A percentile compares a stretch with the other conserved stretches of the same genome.
Conservation (phyloP, 1,140 invertebrate genomes). For the Calliphora vicina region DNA sequence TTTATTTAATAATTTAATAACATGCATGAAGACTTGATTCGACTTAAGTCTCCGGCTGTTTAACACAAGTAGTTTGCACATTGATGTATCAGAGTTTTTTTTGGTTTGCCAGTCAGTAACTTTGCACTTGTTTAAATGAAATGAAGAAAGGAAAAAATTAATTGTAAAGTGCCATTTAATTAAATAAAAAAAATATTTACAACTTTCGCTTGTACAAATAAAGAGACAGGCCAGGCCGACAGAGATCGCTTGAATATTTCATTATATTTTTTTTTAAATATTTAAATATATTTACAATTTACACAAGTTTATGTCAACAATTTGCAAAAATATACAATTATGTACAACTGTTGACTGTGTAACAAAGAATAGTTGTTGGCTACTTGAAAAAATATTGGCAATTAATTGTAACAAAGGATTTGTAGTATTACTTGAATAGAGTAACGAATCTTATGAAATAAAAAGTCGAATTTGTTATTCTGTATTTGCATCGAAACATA, state of each 20-base stretch:
- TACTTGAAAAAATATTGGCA: too few species aligned
- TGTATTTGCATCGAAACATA: too few species aligned
- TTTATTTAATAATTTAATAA: neutral
- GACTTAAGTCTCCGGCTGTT: neutral
- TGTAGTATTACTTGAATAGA: too few species aligned
- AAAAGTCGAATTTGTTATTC: too few species aligned
- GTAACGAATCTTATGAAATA: too few species aligned
- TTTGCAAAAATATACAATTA: too few species aligned
- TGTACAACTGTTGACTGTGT: too few species aligned
- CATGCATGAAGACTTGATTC: neutral
- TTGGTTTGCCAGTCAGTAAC: neutral
- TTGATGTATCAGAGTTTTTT: neutral
- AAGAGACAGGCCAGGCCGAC: neutral
- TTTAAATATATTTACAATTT: neutral
- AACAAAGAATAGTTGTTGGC: too few species aligned
- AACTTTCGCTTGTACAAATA: neutral
- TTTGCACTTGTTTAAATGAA: constrained; percentile 13
- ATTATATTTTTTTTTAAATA: neutral
- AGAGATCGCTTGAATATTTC: neutral
- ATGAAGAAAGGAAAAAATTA: neutral
- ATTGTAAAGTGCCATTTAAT: neutral
- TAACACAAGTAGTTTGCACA: neutral
- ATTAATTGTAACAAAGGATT: too few species aligned
- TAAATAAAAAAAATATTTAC: neutral
- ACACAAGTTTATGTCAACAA: neutral